Conservation (phyloP, 1,140 invertebrate species). For the Macrostomum lignano region DNA sequence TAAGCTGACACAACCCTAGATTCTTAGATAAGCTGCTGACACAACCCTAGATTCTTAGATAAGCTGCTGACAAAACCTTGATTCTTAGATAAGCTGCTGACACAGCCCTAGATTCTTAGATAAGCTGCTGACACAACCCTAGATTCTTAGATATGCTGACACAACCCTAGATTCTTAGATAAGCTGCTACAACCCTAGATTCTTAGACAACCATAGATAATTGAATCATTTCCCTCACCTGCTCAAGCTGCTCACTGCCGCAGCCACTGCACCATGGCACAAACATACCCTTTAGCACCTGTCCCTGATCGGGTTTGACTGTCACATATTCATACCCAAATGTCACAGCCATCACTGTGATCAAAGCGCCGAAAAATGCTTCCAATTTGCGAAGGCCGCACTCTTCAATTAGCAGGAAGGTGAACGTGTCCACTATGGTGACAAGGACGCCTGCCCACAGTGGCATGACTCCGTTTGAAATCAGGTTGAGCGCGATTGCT, state of each 20-base stretch:
- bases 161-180: too few species aligned
- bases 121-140: too few species aligned
- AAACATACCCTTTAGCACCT: constrained; percentile 49
- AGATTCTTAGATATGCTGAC: too few species aligned
- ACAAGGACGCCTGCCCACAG: constrained; percentile 57
- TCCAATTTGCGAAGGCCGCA: constrained; percentile 66
- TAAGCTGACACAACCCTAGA: too few species aligned
- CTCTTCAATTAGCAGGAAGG: constrained; percentile 64
- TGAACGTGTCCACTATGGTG: constrained; percentile 62
- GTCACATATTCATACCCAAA: constrained; percentile 66
- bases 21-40: too few species aligned
- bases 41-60: too few species aligned
- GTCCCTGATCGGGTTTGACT: constrained; percentile 39
- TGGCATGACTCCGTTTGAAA: constrained; percentile 42
- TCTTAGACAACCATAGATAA: too few species aligned
- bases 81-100: too few species aligned
- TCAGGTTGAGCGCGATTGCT: constrained; percentile 56
- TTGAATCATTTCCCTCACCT: too few species aligned
- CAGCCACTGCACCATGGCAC: constrained; percentile 49
- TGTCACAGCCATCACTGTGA: constrained; percentile 51
- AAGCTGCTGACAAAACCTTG: too few species aligned
- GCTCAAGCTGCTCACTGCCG: constrained; percentile 36
- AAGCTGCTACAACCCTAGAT: too few species aligned
- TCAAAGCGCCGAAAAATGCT: constrained; percentile 53
- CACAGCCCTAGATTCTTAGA: too few species aligned